Evolutionary conservation across 2,113 vertebrate genomes (phyloP).

Genomic region (Pheucticus melanocephalus): DNA sequence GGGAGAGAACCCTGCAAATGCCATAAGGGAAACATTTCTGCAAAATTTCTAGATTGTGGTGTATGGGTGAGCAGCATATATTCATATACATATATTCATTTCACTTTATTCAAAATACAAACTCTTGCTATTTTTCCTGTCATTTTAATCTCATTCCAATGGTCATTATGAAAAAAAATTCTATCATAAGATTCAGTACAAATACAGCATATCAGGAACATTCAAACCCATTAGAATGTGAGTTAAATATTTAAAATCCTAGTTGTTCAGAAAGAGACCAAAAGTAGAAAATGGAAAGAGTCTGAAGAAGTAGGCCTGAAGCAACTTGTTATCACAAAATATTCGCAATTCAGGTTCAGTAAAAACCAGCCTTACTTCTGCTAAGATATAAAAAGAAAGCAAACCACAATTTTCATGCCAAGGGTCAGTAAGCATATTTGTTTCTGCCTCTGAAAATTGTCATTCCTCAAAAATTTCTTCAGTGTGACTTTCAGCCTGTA

Average conservation of each 20-base stretch:
- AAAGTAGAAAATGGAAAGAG: not conserved
- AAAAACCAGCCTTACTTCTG: not conserved
- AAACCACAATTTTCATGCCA: not conserved
- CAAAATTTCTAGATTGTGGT: not conserved
- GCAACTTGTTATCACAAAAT: not conserved
- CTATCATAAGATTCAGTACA: not conserved
- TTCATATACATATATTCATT: not conserved
- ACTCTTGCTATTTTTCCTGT: not conserved
- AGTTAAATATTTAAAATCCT: slow-evolving; percentile 4
- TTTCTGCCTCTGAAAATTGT: not conserved
- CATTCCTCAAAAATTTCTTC: not conserved
- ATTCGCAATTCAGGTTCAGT: not conserved
- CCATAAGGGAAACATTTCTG: not conserved
- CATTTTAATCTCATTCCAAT: not conserved
- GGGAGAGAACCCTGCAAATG: not conserved
- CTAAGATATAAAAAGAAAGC: not conserved
- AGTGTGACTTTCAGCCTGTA: not conserved
- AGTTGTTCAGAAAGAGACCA: not conserved
- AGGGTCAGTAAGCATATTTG: not conserved
- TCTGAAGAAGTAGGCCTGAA: not conserved
- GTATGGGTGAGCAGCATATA: not conserved
- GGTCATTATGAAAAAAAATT: not conserved
- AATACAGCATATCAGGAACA: slow-evolving; percentile 3
- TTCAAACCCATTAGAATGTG: not conserved
- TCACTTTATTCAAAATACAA: not conserved